These are phyloP conservation scores for Cylindroiulus punctatus DNA, from an alignment of 2,888 invertebrate genomes.

Conservation along the genomic window DNA sequence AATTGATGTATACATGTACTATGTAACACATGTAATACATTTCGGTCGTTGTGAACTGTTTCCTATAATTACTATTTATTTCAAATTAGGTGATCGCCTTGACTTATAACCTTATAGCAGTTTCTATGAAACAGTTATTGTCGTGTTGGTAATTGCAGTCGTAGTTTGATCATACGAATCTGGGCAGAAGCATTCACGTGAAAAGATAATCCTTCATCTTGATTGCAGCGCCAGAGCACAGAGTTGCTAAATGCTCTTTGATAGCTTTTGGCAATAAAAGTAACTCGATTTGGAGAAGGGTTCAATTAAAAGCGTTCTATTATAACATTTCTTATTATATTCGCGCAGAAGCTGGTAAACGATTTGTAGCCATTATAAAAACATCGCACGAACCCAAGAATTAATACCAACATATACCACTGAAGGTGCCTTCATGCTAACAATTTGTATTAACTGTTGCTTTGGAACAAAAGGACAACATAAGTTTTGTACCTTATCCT, in stretches of 20 bases:
- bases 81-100: neutral
- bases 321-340: too few species aligned
- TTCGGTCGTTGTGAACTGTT: neutral
- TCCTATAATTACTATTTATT: neutral
- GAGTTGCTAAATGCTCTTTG: neutral
- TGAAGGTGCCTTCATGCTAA: too few species aligned
- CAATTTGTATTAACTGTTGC: neutral
- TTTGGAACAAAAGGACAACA: neutral
- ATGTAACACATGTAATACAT: neutral
- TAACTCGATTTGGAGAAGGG: neutral
- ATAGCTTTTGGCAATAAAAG: conserved; percentile 13
- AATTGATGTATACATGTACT: neutral
- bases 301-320: conserved; percentile 43
- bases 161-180: neutral
- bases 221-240: neutral
- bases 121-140: neutral
- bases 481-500: too few species aligned
- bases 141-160: too few species aligned
- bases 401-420: too few species aligned
- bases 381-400: too few species aligned
- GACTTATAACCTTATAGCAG: neutral
- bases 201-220: neutral
- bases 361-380: neutral
- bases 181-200: neutral
- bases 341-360: too few species aligned